Evolutionary conservation across 2,113 vertebrate species (phyloP).

Genomic region (Eurystomus gularis): DNA sequence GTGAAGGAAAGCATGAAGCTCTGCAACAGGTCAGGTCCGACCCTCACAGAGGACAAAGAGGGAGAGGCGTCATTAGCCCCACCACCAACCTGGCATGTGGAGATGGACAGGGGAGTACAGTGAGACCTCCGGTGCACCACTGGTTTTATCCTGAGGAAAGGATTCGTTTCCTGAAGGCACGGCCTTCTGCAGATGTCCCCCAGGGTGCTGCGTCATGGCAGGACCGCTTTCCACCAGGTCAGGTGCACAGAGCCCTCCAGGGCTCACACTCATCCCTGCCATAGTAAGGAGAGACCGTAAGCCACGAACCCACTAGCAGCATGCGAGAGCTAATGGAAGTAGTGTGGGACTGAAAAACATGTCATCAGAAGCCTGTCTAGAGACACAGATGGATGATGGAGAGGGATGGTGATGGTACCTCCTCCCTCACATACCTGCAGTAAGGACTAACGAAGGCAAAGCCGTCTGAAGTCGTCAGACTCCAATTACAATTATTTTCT

Average conservation of each 20-base stretch:
- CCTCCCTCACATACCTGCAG: rapidly evolving
- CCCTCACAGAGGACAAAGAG: background rate
- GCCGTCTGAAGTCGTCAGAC: background rate
- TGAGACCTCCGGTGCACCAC: rapidly evolving
- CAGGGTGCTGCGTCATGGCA: rapidly evolving
- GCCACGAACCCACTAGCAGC: background rate
- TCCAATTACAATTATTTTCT: background rate
- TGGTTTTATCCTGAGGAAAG: background rate
- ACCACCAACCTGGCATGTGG: rapidly evolving
- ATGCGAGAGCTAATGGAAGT: background rate
- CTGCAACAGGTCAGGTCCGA: background rate
- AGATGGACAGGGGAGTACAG: rapidly evolving
- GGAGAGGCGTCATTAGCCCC: rapidly evolving
- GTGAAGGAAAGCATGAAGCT: background rate
- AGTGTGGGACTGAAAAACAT: background rate
- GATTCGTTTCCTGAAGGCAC: background rate
- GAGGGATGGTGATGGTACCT: background rate
- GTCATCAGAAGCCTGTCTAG: background rate
- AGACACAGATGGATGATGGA: rapidly evolving
- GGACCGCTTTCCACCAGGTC: rapidly evolving
- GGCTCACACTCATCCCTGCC: background rate
- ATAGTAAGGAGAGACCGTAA: background rate
- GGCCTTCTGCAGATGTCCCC: background rate
- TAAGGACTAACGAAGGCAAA: background rate
- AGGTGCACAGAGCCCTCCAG: background rate